Conservation (phyloP, 35 echinoderm and acorn worm genomes). For the Patiria miniata region DNA sequence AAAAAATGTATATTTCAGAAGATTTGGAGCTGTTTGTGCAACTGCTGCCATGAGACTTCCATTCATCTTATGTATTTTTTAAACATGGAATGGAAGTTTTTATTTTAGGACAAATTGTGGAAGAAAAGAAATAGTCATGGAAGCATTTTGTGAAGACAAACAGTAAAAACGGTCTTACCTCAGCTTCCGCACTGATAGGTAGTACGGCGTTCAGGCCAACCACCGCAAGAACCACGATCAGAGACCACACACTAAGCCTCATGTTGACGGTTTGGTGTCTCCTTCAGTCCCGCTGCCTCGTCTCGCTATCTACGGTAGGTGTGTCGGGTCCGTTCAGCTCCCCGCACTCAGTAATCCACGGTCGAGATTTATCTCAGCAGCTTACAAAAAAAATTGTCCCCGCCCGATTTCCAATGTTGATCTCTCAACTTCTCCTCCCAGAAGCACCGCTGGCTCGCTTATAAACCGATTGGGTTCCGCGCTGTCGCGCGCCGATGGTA, state of each 20-base stretch:
- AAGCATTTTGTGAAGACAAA: too few relatives aligned
- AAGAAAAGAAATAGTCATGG: too few relatives aligned
- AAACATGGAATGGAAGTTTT: too few relatives aligned
- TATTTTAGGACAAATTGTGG: too few relatives aligned
- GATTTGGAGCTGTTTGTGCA: too few relatives aligned
- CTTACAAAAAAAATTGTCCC: conserved; percentile 3
- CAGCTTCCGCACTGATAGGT: neutral
- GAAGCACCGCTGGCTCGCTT: neutral
- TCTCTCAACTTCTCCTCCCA: conserved; percentile 1
- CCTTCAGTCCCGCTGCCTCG: neutral
- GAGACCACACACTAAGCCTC: neutral
- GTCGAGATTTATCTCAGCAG: neutral
- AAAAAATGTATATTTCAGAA: too few relatives aligned
- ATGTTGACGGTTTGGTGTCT: neutral
- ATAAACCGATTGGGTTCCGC: neutral
- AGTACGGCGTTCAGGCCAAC: neutral
- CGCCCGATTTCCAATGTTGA: neutral
- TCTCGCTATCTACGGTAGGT: neutral
- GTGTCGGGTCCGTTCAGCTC: neutral
- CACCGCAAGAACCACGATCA: neutral
- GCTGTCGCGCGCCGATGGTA: neutral
- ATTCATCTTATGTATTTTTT: too few relatives aligned
- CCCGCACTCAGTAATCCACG: neutral
- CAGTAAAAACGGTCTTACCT: neutral
- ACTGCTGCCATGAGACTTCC: too few relatives aligned